Conservation (phyloP, 2,113 vertebrate species). For the Hydropotes inermis region DNA sequence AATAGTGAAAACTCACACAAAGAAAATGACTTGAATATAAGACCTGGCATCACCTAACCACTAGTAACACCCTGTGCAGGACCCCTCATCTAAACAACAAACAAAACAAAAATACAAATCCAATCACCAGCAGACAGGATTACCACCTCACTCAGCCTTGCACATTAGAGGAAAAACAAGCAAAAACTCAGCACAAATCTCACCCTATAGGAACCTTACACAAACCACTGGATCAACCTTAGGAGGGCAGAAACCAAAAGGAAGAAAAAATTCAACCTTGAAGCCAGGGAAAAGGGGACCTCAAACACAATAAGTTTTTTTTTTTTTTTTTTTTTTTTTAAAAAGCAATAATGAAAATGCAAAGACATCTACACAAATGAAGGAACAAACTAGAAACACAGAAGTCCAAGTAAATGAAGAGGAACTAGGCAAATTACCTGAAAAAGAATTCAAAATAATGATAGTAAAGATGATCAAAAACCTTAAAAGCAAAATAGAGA, state of each 20-base stretch:
- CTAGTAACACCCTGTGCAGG: background rate
- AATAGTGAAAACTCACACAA: background rate
- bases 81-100: background rate
- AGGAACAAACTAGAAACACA: background rate
- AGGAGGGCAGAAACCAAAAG: background rate
- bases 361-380: background rate
- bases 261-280: background rate
- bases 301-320: background rate
- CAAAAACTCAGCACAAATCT: background rate
- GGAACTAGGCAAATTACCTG: background rate
- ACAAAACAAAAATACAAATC: background rate
- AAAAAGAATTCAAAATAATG: background rate
- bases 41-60: background rate
- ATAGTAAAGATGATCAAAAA: background rate
- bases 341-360: background rate
- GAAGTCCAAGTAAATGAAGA: background rate
- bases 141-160: background rate
- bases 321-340: no score
- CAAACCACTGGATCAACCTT: background rate
- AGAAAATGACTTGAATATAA: background rate
- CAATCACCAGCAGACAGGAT: background rate
- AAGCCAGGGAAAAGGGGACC: background rate
- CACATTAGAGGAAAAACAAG: background rate
- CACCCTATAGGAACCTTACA: background rate
- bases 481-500: background rate